phyloP scores from a whole-genome alignment of 2,113 vertebrate genomes.

The Lasiurus cinereus region DNA sequence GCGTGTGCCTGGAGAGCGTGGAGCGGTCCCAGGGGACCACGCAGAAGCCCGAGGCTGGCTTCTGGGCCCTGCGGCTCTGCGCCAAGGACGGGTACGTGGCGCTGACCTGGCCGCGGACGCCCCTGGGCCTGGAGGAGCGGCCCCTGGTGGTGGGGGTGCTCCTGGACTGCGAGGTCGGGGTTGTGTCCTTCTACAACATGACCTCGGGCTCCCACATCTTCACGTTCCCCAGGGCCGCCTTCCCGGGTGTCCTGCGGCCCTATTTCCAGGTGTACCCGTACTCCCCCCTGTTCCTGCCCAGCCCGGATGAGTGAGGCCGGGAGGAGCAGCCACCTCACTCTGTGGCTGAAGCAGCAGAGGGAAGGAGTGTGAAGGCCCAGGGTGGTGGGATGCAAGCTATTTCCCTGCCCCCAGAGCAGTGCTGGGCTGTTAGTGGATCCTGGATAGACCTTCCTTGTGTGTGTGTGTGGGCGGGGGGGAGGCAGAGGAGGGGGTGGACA shows the following conservation, averaged over 20 bases:
- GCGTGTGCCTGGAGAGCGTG: slow-evolving; percentile 60
- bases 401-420: too few species aligned
- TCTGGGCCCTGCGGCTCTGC: slow-evolving; percentile 62
- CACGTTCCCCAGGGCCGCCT: slow-evolving; percentile 60
- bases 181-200: slow-evolving; percentile 64
- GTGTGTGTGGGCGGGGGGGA: accelerated
- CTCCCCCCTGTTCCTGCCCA: slow-evolving; percentile 60
- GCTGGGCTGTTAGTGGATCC: not conserved
- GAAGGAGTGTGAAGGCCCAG: not conserved
- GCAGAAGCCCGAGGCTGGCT: slow-evolving; percentile 1
- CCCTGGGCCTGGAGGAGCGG: not conserved
- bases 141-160: slow-evolving; percentile 56
- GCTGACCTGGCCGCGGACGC: not conserved
- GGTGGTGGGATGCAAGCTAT: too few species aligned
- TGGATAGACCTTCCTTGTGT: not conserved
- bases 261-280: slow-evolving; percentile 59
- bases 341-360: not conserved
- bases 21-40: not conserved
- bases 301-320: not conserved
- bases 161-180: slow-evolving; percentile 49
- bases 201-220: slow-evolving; percentile 63
- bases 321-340: not conserved
- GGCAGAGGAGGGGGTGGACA: too few species aligned
- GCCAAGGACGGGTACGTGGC: not conserved
- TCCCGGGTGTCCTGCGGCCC: slow-evolving; percentile 27